These are phyloP conservation scores for Phoxinus phoxinus DNA, from an alignment of 2,113 vertebrate species.

Conservation along the genomic window DNA sequence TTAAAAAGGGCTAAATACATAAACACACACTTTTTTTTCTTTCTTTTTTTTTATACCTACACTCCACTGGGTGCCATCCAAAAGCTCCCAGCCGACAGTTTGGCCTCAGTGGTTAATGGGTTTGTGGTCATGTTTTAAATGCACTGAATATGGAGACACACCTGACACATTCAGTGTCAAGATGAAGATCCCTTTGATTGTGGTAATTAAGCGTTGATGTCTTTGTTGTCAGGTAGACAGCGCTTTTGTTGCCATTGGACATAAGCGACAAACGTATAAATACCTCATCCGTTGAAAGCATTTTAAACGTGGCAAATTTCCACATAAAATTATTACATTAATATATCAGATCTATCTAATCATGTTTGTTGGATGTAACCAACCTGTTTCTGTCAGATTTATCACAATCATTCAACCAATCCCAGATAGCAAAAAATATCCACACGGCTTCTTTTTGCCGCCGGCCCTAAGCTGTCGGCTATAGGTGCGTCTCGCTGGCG, in stretches of 20 bases:
- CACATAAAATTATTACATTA: no score
- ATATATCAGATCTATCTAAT: no score
- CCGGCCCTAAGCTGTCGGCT: no score
- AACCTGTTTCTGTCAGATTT: no score
- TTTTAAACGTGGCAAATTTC: no score
- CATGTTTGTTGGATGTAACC: no score
- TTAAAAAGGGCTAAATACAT: conserved; percentile 36
- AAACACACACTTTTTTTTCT: background rate
- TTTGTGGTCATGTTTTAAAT: conserved; percentile 57
- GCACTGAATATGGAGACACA: conserved; percentile 28
- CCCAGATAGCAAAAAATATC: no score
- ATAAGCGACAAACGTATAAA: background rate
- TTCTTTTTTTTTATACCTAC: background rate
- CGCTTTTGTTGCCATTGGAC: background rate
- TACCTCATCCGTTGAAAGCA: no score
- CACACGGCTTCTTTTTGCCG: no score
- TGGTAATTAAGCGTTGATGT: background rate
- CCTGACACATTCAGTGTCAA: conserved; percentile 28
- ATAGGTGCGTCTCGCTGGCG: no score
- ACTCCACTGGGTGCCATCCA: conserved; percentile 40
- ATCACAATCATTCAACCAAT: no score
- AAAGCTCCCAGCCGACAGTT: conserved; percentile 39
- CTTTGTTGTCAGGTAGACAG: background rate
- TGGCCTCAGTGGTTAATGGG: conserved; percentile 47
- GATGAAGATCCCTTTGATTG: background rate